Conservation (phyloP, 37 sponge, comb jelly and placozoan genomes). For the Haliclona indistincta region DNA sequence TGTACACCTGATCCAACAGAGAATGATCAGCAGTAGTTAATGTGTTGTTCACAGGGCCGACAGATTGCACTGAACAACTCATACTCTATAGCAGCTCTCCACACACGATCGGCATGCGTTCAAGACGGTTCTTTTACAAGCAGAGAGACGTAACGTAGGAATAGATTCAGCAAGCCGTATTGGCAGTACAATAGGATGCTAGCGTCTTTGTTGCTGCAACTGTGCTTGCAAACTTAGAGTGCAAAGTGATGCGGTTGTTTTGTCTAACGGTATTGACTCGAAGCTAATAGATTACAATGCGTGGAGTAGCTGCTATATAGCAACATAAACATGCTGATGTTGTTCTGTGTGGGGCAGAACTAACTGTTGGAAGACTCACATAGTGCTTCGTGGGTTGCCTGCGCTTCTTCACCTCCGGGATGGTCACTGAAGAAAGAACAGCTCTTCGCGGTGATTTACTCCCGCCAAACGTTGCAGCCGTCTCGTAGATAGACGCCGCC, state of each 20-base stretch:
- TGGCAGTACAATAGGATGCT: too few relatives aligned
- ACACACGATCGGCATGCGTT: not conserved
- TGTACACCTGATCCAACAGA: slow-evolving; percentile 60
- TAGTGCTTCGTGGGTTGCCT: slow-evolving; percentile 41
- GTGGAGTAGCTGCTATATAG: too few relatives aligned
- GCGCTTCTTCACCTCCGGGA: slow-evolving; percentile 44
- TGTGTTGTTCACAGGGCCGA: not conserved
- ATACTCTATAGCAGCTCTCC: not conserved
- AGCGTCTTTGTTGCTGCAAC: too few relatives aligned
- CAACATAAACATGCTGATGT: too few relatives aligned
- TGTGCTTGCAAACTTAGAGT: too few relatives aligned
- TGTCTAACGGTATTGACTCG: too few relatives aligned
- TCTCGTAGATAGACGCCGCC: not conserved
- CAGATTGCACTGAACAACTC: not conserved
- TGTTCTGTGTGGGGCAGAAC: too few relatives aligned
- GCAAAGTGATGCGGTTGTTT: too few relatives aligned
- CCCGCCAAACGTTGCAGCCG: not conserved
- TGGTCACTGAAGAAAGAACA: not conserved
- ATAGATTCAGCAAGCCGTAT: too few relatives aligned
- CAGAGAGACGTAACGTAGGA: not conserved
- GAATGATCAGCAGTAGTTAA: too few relatives aligned
- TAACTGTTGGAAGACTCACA: too few relatives aligned
- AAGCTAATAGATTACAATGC: too few relatives aligned
- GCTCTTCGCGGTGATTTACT: not conserved
- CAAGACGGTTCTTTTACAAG: not conserved